Conservation (phyloP, 2,113 vertebrate species). For the Cebus imitator region DNA sequence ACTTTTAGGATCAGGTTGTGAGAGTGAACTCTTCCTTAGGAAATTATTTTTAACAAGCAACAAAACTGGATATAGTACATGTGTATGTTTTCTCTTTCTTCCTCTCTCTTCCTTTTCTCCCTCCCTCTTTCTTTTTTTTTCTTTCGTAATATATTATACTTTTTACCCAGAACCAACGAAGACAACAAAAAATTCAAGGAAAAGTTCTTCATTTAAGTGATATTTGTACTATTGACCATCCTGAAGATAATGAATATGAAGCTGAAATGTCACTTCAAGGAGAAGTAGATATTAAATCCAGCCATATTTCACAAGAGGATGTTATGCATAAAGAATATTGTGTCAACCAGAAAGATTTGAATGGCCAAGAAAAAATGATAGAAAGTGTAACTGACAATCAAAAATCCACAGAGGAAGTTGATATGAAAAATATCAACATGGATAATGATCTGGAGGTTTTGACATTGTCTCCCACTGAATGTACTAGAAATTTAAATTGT, state of each 20-base stretch:
- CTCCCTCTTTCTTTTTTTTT: not conserved
- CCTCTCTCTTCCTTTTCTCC: not conserved
- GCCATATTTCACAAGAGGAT: conserved; percentile 67
- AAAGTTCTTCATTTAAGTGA: conserved; percentile 82
- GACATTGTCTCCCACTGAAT: not conserved
- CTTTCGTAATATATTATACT: not conserved
- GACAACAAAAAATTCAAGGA: conserved; percentile 90
- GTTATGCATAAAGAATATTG: conserved; percentile 50
- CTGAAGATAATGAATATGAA: conserved; percentile 56
- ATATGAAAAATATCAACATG: not conserved
- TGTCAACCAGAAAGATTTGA: conserved; percentile 64
- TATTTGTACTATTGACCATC: conserved; percentile 49
- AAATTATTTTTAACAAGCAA: not conserved
- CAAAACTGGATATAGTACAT: not conserved
- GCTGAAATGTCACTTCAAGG: conserved; percentile 63
- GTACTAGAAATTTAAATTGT: conserved; percentile 71
- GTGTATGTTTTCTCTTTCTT: not conserved
- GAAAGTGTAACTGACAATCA: conserved; percentile 65
- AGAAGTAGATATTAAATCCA: conserved; percentile 69
- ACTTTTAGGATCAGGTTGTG: conserved; percentile 25
- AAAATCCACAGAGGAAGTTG: conserved; percentile 51
- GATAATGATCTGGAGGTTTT: conserved; percentile 28
- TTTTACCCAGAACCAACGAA: conserved; percentile 89
- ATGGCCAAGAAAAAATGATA: conserved; percentile 44
- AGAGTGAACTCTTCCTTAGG: not conserved